Conservation (phyloP, 2,113 vertebrate species). For the Spea multiplicata region DNA sequence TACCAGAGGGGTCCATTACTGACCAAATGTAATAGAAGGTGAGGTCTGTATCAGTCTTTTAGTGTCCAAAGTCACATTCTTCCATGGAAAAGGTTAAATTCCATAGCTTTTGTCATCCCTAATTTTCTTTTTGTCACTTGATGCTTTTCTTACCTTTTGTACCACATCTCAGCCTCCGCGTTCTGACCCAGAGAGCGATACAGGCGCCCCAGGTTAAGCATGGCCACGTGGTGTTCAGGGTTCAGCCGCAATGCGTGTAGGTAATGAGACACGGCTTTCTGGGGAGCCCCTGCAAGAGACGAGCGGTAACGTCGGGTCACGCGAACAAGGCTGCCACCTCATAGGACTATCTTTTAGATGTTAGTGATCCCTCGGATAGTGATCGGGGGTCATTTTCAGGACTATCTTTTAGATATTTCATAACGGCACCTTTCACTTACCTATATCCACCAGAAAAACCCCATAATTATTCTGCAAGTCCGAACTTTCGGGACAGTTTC, state of each 20-base stretch:
- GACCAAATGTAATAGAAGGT: too few relatives aligned
- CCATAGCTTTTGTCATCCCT: background rate
- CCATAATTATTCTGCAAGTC: conserved; percentile 96
- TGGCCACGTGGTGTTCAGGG: conserved; percentile 87
- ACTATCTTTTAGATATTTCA: too few relatives aligned
- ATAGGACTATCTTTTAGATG: too few relatives aligned
- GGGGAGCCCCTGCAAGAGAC: conserved; percentile 69
- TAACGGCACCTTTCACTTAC: conserved; percentile 62
- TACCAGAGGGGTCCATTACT: too few relatives aligned
- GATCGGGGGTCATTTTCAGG: too few relatives aligned
- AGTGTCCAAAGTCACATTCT: too few relatives aligned
- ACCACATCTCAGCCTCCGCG: conserved; percentile 86
- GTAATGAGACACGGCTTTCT: conserved; percentile 82
- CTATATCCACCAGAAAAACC: conserved; percentile 89
- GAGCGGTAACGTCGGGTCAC: too few relatives aligned
- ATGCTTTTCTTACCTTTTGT: conserved; percentile 75
- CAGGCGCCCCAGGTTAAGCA: conserved; percentile 93
- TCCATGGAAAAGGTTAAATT: too few relatives aligned
- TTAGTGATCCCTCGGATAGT: too few relatives aligned
- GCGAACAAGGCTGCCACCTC: too few relatives aligned
- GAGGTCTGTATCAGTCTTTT: too few relatives aligned
- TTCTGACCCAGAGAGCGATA: conserved; percentile 86
- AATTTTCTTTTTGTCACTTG: too few relatives aligned
- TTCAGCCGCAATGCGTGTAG: conserved; percentile 84
- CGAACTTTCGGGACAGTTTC: conserved; percentile 88